These are phyloP conservation scores for Tipula helvola DNA, from an alignment of 2,888 invertebrate species.

Conservation along the genomic window DNA sequence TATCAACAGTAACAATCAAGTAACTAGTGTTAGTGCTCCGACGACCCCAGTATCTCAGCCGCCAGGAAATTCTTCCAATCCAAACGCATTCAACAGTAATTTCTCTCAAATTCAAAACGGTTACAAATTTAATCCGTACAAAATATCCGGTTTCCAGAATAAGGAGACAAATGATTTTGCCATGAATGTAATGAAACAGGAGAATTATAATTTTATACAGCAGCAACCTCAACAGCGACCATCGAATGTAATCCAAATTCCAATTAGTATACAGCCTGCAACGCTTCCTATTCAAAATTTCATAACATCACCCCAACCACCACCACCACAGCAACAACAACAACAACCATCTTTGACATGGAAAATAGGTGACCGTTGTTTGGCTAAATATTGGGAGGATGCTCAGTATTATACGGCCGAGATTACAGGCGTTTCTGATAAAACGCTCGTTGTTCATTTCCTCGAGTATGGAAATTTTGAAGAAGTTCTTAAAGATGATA, in stretches of 20 bases:
- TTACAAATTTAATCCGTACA: constrained; percentile 33
- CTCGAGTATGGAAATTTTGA: constrained; percentile 83
- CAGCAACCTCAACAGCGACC: constrained; percentile 23
- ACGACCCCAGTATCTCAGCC: background rate
- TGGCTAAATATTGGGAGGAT: constrained; percentile 91
- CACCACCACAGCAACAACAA: constrained; percentile 13
- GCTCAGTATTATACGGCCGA: constrained; percentile 75
- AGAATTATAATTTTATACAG: constrained; percentile 14
- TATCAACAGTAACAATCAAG: constrained; percentile 4
- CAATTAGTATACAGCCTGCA: background rate
- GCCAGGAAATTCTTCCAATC: background rate
- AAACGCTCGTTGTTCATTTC: constrained; percentile 75
- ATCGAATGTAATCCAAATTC: constrained; percentile 14
- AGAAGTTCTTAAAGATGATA: constrained; percentile 72
- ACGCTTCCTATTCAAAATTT: background rate
- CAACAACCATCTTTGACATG: constrained; percentile 20
- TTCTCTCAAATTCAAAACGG: constrained; percentile 25
- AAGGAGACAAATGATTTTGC: constrained; percentile 36
- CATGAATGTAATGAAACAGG: constrained; percentile 28
- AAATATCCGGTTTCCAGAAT: constrained; percentile 35
- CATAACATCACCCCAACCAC: constrained; percentile 10
- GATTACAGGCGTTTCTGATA: constrained; percentile 68
- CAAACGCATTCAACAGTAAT: background rate
- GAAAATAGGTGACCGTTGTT: constrained; percentile 66
- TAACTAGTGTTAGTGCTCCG: background rate